Conservation (phyloP, 1,140 invertebrate species). For the Zaprionus vittiger region DNA sequence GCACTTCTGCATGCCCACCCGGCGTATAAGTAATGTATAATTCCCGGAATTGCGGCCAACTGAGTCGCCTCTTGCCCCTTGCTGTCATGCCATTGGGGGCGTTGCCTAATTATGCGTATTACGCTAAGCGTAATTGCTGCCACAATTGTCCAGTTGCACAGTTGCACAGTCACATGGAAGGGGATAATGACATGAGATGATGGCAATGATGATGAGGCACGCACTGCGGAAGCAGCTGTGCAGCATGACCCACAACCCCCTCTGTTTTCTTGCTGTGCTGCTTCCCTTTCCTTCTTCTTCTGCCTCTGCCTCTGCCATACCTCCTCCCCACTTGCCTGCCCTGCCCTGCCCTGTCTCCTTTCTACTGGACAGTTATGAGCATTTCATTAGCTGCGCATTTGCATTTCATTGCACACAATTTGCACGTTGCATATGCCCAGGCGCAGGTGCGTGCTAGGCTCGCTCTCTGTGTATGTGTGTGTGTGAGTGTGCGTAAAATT, state of each 20-base stretch:
- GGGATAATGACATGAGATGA: slow-evolving; percentile 23
- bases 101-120: slow-evolving; percentile 73
- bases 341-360: background rate
- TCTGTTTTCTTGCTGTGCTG: background rate
- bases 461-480: background rate
- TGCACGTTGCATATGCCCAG: slow-evolving; percentile 50
- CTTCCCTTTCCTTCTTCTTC: too few relatives aligned
- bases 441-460: slow-evolving; percentile 35
- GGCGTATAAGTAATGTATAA: slow-evolving; percentile 46
- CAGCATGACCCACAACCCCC: background rate
- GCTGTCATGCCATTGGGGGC: background rate
- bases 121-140: slow-evolving; percentile 56
- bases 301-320: background rate
- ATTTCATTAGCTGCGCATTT: slow-evolving; percentile 76
- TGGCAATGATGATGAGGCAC: background rate
- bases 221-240: slow-evolving; percentile 14
- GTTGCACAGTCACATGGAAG: slow-evolving; percentile 19
- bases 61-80: slow-evolving; percentile 5
- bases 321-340: background rate
- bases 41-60: slow-evolving; percentile 30
- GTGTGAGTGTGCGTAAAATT: slow-evolving; percentile 63
- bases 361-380: slow-evolving; percentile 46
- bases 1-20: slow-evolving; percentile 7
- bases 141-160: slow-evolving; percentile 25
- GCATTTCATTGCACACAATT: slow-evolving; percentile 76